Conservation (phyloP, 2,888 invertebrate species). For the Tolmerus cingulatus region DNA sequence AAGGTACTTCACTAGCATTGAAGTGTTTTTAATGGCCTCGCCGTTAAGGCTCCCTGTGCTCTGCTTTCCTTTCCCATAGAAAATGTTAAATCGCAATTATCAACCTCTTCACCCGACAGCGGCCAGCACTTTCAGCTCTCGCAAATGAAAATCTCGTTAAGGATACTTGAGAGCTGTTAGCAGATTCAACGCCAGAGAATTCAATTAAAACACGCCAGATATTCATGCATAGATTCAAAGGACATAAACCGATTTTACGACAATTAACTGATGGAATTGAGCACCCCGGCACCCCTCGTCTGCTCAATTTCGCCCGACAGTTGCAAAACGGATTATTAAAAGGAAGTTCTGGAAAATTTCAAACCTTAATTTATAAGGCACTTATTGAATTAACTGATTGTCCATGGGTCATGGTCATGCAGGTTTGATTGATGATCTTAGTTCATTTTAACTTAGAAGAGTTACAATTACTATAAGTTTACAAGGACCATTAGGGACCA, state of each 20-base stretch:
- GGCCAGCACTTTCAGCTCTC: background rate
- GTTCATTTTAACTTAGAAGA: no score
- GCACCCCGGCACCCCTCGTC: background rate
- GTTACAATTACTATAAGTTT: no score
- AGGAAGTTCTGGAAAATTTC: background rate
- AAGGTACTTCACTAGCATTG: background rate
- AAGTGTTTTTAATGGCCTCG: background rate
- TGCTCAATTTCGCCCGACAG: background rate
- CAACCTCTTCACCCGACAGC: background rate
- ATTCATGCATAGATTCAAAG: background rate
- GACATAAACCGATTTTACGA: background rate
- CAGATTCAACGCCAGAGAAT: background rate
- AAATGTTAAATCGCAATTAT: background rate
- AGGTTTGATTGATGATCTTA: no score
- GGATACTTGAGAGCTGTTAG: background rate
- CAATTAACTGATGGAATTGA: background rate
- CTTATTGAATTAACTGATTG: background rate
- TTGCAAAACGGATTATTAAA: background rate
- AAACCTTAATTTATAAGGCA: background rate
- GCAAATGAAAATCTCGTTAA: background rate
- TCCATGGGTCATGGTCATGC: no score
- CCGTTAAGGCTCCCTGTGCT: background rate
- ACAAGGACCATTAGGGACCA: no score
- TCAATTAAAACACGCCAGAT: background rate
- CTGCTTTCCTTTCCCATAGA: background rate